Conservation (phyloP, 2,888 invertebrate species). For the Operophtera brumata region DNA sequence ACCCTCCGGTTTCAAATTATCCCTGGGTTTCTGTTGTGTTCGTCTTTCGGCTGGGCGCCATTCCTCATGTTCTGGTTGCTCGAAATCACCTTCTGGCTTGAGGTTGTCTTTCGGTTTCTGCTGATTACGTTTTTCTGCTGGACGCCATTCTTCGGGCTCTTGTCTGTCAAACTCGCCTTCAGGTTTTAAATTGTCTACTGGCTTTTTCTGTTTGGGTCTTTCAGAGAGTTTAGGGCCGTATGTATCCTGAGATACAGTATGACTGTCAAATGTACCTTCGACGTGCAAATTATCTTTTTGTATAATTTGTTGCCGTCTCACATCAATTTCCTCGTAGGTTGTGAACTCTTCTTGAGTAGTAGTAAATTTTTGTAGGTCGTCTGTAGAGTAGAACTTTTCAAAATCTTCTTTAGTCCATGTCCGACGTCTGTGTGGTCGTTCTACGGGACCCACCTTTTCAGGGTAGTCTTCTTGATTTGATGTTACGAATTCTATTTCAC, state of each 20-base stretch:
- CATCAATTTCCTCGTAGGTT: slow-evolving; percentile 81
- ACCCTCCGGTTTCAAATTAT: slow-evolving; percentile 79
- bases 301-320: slow-evolving; percentile 64
- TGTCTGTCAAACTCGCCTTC: slow-evolving; percentile 72
- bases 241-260: slow-evolving; percentile 60
- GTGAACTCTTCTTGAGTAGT: slow-evolving; percentile 85
- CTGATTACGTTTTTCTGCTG: slow-evolving; percentile 62
- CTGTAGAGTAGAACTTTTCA: slow-evolving; percentile 84
- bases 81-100: slow-evolving; percentile 78
- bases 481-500: slow-evolving; percentile 84
- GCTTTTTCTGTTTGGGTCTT: slow-evolving; percentile 75
- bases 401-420: slow-evolving; percentile 88
- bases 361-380: slow-evolving; percentile 79
- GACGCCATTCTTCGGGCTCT: slow-evolving; percentile 62
- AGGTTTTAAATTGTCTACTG: slow-evolving; percentile 79
- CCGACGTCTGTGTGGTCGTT: slow-evolving; percentile 81
- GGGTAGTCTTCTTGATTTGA: slow-evolving; percentile 83
- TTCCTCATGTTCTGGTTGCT: slow-evolving; percentile 51
- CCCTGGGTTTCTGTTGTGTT: slow-evolving; percentile 64
- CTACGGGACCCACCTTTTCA: slow-evolving; percentile 79
- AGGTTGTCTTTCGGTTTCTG: slow-evolving; percentile 77
- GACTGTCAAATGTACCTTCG: slow-evolving; percentile 76
- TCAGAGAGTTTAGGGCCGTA: slow-evolving; percentile 64
- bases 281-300: slow-evolving; percentile 75
- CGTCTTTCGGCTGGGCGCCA: slow-evolving; percentile 69